Conservation (phyloP, 2,888 invertebrate genomes). For the Allolobophora icterica region DNA sequence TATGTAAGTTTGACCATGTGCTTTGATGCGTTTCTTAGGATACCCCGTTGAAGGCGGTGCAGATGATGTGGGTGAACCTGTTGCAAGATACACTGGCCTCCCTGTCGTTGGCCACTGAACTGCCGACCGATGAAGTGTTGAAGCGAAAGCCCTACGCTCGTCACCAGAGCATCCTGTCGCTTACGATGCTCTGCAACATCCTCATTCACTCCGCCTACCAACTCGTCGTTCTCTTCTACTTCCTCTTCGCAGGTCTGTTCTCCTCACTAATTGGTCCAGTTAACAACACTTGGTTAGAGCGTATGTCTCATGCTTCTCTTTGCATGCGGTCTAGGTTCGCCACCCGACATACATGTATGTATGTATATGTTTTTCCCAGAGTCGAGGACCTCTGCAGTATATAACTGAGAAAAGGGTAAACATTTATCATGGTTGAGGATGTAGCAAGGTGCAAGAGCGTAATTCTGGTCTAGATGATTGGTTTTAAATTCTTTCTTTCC, state of each 20-base stretch:
- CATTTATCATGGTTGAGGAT: too few species aligned
- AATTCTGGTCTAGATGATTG: too few species aligned
- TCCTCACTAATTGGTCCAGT: background rate
- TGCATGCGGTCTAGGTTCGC: too few species aligned
- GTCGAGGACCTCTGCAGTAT: too few species aligned
- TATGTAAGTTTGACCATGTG: background rate
- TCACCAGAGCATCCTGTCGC: conserved; percentile 36
- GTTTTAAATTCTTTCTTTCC: too few species aligned
- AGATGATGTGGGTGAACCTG: conserved; percentile 40
- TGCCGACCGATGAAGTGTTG: conserved; percentile 34
- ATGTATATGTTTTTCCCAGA: too few species aligned
- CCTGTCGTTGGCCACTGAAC: conserved; percentile 37
- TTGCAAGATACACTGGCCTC: conserved; percentile 40
- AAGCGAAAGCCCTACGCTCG: conserved; percentile 36
- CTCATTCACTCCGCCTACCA: conserved; percentile 33
- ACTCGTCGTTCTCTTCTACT: conserved; percentile 51
- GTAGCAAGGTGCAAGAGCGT: too few species aligned
- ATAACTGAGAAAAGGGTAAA: too few species aligned
- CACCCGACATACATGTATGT: too few species aligned
- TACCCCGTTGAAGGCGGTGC: conserved; percentile 38
- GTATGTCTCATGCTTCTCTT: background rate
- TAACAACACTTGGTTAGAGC: too few species aligned
- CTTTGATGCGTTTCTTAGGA: conserved; percentile 30
- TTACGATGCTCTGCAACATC: conserved; percentile 32
- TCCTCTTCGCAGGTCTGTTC: conserved; percentile 63